Base-by-base conservation (phyloP, 2,797 vertebrate species). In the Lutjanus argentimaculatus region DNA sequence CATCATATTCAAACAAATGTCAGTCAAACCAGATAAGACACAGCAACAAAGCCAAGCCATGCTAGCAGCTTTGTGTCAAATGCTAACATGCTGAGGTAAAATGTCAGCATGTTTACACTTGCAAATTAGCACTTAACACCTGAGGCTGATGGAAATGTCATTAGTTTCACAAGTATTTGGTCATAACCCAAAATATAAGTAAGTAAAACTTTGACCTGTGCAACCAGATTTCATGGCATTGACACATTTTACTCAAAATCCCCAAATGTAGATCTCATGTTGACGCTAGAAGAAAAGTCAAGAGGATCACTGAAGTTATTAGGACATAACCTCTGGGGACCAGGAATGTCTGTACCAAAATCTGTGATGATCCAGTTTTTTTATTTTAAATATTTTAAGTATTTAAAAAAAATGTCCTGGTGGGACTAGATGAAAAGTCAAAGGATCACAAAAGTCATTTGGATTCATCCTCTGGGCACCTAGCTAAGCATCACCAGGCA, bases 41-140 rank as follows among this genome's bases (percentile, higher is more conserved):
- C 21, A 45, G 53, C 62, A 59, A 21, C 48, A 19, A 56, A 52
- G 9, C 16, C 12, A 46, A 56, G 22, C 15, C 15, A 48, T 63
- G 65, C 46, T 67, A 16, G 72, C 3, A 7, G n/a, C 51, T 55
- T 46, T 65, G 42, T 25, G 42, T 14, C 40, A 49, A 65, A 21
- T 46, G 46, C 30, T 62, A 22, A 72, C 59, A 21, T 58, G 72
- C 52, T 73, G 42, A 36, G 6, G 40, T 45, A 12, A 21, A n/a
- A 30, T 46, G 43, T 58, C 30, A 58, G 53, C 15, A 40, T 42
- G 12, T 42, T 43, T 21, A 15, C 7, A 21, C 19, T 30, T 65
- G 55, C 21, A 46, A 30, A 58, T 22, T 22, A 51, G 46, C 40
- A 45, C 21, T n/a, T 16, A 46, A 46, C 11, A 51, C 45, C 46